Evolutionary conservation across 2,888 invertebrate species (phyloP), one percentile per base, ranked within the genome.

Genomic region (Caenorhabditis sp.): DNA sequence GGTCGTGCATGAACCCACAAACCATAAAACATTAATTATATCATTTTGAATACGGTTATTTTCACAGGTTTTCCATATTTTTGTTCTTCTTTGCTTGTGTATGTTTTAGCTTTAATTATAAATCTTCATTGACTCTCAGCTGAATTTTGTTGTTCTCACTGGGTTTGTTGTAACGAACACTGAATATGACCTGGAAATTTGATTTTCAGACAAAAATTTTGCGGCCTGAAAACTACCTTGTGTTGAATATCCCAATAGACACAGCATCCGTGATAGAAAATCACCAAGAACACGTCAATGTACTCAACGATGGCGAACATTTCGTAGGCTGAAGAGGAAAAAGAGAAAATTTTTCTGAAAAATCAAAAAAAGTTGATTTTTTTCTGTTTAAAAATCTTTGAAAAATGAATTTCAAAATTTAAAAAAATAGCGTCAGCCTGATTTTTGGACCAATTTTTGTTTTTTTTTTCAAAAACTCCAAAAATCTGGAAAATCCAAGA

Each of bases 211-310:
- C 5, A 31, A 31, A 31, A 31, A 31, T 31, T 31, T 31, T n/a
- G n/a, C n/a, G n/a, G n/a, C n/a, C 31, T 31, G 31, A 31, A 31
- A 4, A 36, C 53, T 24, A 85, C 84, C 66, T 85, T 85, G 59
- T 85, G 76, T 23, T 85, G 81, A 65, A 85, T 85, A 66, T 85
- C 85, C 68, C 78, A 81, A 65, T 84, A 83, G 36, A 84, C 83
- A 58, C 73, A 85, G 24, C 73, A 85, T 64, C 83, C 79, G 57
- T 85, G 85, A 64, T 81, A 85, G 49, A 79, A 74, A 58, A 85
- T 85, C 53, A 77, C 81, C 61, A 85, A 74, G 69, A 85, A 82
- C 12, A 83, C 84, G 65, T 84, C 85, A 17, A 81, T 58, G 66
- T 85, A 85, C 66, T 85, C 85, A 12, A 82, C 77, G 8, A 85